Base-by-base conservation (phyloP, 2,113 vertebrate genomes). In the Ursus arctos region DNA sequence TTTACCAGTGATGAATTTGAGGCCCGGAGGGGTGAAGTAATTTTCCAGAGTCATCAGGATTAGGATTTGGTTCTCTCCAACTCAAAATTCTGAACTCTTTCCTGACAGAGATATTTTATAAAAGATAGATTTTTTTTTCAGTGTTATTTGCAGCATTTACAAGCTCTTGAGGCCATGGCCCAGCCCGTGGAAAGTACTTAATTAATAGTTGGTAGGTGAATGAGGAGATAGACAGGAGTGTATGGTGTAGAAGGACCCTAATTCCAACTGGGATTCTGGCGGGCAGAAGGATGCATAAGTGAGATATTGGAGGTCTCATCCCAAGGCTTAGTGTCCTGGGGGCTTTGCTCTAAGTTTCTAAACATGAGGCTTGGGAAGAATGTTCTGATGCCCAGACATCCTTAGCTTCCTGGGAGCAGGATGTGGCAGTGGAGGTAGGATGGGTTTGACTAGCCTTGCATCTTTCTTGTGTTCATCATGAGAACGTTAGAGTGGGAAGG, bases 1-100 rank as follows among this genome's bases (percentile, higher is more conserved):
- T 94, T 97, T 87, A 87, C 40, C 67, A 77, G 2, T 71, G 36
- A 91, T 74, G 90, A 86, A 92, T 82, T 86, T 93, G 71, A 76
- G 43, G 28, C 31, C 26, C 28, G 84, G 28, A 51, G 33, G 83
- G n/a, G 67, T 61, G 43, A 72, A 93, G 7, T 87, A 88, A 51
- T 97, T 86, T 95, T 90, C 36, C 26, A 94, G 26, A 65, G 43
- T 76, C 40, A 85, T 14, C 53, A 84, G 33, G 40, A 85, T 85
- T 96, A 90, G 63, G 77, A 92, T 67, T 63, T 55, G 92, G 33
- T 53, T 92, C 94, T 86, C 14, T 96, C 59, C 71, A 31, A n/a
- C 24, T 77, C 79, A 81, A 14, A 76, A 86, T 82, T 67, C 47
- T 82, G 65, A 94, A 86, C 53, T 86, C 11, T 89, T 95, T 74